A percentile compares a stretch with the other conserved stretches of the same genome.
phyloP scores from a whole-genome alignment of 2,888 invertebrate genomes.

The Apamea monoglypha region DNA sequence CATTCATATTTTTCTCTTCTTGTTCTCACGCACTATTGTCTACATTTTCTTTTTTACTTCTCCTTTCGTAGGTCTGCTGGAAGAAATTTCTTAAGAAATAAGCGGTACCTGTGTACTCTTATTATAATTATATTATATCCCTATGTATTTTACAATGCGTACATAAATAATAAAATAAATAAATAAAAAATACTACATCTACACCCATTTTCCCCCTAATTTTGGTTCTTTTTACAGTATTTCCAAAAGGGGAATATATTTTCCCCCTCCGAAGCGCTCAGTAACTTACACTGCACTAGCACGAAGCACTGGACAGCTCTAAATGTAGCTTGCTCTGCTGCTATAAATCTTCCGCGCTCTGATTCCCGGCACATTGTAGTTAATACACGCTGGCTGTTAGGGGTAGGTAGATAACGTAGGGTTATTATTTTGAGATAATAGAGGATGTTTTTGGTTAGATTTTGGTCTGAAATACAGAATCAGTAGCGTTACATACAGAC shows the following conservation, averaged over 20 bases:
- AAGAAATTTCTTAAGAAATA: too few relatives aligned
- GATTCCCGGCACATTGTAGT: constrained; percentile 63
- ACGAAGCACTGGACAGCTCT: constrained; percentile 51
- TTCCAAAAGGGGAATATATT: constrained; percentile 19
- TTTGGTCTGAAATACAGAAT: not conserved
- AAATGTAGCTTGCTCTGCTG: constrained; percentile 60
- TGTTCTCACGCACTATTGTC: too few relatives aligned
- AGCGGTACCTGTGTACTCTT: too few relatives aligned
- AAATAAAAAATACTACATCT: too few relatives aligned
- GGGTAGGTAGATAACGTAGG: not conserved
- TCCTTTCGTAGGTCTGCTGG: too few relatives aligned
- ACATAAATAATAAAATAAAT: too few relatives aligned
- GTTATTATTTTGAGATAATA: constrained; percentile 28
- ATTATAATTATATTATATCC: too few relatives aligned
- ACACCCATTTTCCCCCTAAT: not conserved
- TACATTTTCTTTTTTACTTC: too few relatives aligned
- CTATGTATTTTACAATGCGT: too few relatives aligned
- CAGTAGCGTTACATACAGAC: too few relatives aligned
- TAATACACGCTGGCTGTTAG: constrained; percentile 48
- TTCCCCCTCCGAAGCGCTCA: constrained; percentile 5
- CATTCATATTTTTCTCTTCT: too few relatives aligned
- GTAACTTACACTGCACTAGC: constrained; percentile 29
- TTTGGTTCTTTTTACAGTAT: not conserved
- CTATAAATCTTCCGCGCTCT: constrained; percentile 72
- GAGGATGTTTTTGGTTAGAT: not conserved